Evolutionary conservation across 2,797 vertebrate genomes (phyloP), one percentile per base, ranked within the genome.

Genomic region (Bufotes viridis): DNA sequence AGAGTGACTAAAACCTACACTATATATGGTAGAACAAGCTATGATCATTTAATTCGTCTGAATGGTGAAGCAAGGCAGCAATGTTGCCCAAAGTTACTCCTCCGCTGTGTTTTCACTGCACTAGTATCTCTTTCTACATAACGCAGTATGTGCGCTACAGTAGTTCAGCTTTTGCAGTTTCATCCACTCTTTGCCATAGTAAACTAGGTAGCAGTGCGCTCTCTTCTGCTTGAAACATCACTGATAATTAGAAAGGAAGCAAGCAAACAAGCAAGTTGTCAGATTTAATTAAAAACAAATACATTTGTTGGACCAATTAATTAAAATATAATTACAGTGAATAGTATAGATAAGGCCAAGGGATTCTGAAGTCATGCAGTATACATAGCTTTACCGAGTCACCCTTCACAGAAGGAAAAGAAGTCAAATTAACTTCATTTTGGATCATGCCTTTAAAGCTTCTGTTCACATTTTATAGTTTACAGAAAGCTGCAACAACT

Each of bases 331-430:
- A 89, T 79, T 91, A 94, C 60, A 90, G 85, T 91, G 0, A 0
- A 57, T 88, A 76, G 60, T 42, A 84, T 81, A 79, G 91, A 84
- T 72, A 74, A 87, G 90, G 93, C 80, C 29, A 76, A 0, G 12
- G 67, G 0, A 90, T 86, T 90, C 90, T 87, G 88, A 90, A 87
- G 76, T 90, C 83, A 78, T 74, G 78, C 87, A 86, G 89, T 86
- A 87, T 22, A 89, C 84, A 69, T 34, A 75, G 84, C 42, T 86
- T 22, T 90, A 89, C 55, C 9, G 20, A 42, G 55, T 22, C 29
- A 88, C 84, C 91, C 92, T 94, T 94, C 91, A 93, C 85, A 91
- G 93, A 93, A 92, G 92, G 91, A 90, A 93, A 90, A 91, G 89
- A 90, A 87, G n/a, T 34, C 57, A 87, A 90, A 89, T 74, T 53